Percentiles rank a stretch among this genome's conserved stretches.
phyloP scores from a whole-genome alignment of 2,113 vertebrate genomes.

The Alethe castanea region DNA sequence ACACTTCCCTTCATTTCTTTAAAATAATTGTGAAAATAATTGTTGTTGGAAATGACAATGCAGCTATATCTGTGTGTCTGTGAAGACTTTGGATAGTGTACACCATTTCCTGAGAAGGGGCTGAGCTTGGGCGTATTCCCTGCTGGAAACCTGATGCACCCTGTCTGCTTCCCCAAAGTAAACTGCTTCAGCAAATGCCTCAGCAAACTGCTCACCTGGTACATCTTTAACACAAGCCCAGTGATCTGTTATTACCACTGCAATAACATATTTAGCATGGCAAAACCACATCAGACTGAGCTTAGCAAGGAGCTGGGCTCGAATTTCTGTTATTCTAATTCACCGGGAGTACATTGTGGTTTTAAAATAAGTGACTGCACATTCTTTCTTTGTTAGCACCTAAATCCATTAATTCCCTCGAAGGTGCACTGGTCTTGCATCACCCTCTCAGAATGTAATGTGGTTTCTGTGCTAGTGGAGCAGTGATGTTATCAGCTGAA shows the following conservation, averaged over 20 bases:
- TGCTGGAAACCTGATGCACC: background rate
- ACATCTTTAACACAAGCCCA: background rate
- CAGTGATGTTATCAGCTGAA: background rate
- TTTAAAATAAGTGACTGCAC: background rate
- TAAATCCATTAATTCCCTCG: background rate
- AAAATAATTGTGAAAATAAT: background rate
- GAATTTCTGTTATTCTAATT: background rate
- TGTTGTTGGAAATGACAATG: background rate
- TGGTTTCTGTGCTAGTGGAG: background rate
- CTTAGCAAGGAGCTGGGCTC: background rate
- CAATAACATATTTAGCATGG: background rate
- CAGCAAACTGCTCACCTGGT: background rate
- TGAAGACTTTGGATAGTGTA: background rate
- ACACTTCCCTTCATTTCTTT: background rate
- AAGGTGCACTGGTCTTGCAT: background rate
- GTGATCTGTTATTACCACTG: background rate
- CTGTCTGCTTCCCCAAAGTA: background rate
- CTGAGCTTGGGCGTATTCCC: background rate
- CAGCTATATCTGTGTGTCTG: background rate
- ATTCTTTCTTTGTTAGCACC: background rate
- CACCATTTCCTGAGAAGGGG: rapidly evolving
- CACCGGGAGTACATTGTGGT: background rate
- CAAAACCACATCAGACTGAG: background rate
- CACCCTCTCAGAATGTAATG: background rate
- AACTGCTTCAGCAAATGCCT: background rate